Base-by-base conservation (phyloP, 2,113 vertebrate genomes). In the Nothobranchius furzeri region DNA sequence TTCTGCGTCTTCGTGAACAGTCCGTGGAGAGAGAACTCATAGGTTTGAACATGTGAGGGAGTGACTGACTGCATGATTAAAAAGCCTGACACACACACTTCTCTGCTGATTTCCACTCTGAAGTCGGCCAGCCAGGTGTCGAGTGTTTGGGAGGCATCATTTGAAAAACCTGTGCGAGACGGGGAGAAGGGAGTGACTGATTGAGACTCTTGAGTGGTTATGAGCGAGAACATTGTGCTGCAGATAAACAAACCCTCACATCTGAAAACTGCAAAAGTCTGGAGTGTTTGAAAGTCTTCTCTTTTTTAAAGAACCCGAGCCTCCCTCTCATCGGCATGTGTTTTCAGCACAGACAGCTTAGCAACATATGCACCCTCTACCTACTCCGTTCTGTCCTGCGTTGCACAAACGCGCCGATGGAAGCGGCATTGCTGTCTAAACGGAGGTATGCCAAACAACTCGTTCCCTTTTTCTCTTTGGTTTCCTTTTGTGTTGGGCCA, bases 191-290 rank as follows among this genome's bases (percentile, higher is more conserved):
- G 73, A 80, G 74, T 50, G 85, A 86, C 73, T 82, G 81, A 88
- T 82, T 82, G 81, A 78, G 84, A 85, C 79, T 86, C 81, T 76
- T 74, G 82, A 87, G 86, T 77, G 81, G 73, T 84, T 88, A 82
- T 62, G 83, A 88, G 83, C 70, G 55, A 79, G 83, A 92, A 91
- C 87, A 88, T 89, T 87, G 82, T 68, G 84, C 78, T 78, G 61
- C 79, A 75, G 84, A 90, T 89, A 91, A 91, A 90, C 91, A 92
- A 91, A 73, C 76, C 79, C 74, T 92, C 86, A 88, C 84, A 88
- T 91, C 90, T 90, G 80, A 54, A 49, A 86, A 90, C 73, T 82
- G 75, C 67, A 57, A 42, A 85, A 87, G 74, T 73, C 78, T 80
- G 68, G 85, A 88, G 85, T 80, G 83, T 68, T 86, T 90, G 86